Evolutionary conservation across 2,888 invertebrate genomes (phyloP), one percentile per base, ranked within the genome.

Genomic region (Pollenia labialis): DNA sequence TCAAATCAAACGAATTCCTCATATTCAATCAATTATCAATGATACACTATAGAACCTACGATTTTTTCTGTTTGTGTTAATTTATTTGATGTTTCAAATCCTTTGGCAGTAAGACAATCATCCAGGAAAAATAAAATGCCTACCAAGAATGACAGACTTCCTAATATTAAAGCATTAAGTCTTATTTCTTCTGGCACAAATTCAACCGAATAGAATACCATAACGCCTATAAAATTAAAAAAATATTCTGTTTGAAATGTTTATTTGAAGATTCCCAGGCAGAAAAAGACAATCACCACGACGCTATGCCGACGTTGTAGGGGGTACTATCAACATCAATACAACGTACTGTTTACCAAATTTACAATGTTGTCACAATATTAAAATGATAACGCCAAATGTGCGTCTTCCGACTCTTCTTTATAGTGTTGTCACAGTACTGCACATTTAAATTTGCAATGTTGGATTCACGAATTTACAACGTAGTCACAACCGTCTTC

Each of bases 201-300:
- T 81, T 87, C 87, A 12, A 77, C 56, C 7, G 87, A 72, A 54
- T 84, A 87, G 32, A 87, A 81, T 12, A 87, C 87, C 52, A 87
- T 71, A 56, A 84, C 62, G 44, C 87, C 87, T 87, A 52, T 1
- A 81, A 76, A 58, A 56, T 12, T 14, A 60, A 44, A 44, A 3
- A 79, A 18, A 46, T n/a, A 48, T 2, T 32, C 0, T 32, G 6
- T 6, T 6, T 32, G 32, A 32, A 32, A 32, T 32, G 32, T 32
- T 32, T 32, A 32, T 32, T 32, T 32, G 32, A 32, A 32, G 32
- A 32, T n/a, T n/a, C n/a, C n/a, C n/a, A n/a, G n/a, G n/a, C n/a
- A n/a, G n/a, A n/a, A n/a, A n/a, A n/a, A n/a, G n/a, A n/a, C n/a
- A n/a, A n/a, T n/a, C n/a, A n/a, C n/a, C n/a, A n/a, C n/a, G n/a